These are phyloP conservation scores for Drosophila falleni DNA, from an alignment of 2,888 invertebrate genomes.

Conservation along the genomic window DNA sequence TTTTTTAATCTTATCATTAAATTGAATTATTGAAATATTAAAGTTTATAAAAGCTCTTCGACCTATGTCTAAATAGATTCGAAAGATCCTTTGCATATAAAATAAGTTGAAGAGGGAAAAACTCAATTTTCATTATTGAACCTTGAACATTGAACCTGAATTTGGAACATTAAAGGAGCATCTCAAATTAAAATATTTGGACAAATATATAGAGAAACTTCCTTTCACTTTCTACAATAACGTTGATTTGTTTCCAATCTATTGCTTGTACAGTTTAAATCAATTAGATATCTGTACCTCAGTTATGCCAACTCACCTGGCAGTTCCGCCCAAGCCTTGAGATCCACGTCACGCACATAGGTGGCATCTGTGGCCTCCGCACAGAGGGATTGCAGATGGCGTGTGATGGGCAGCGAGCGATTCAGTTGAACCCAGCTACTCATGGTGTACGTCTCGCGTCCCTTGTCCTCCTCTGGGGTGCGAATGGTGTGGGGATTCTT, in stretches of 20 bases:
- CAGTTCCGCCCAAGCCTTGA: conserved; percentile 91
- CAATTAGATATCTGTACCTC: conserved; percentile 10
- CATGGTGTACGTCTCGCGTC: conserved; percentile 93
- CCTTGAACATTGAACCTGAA: no score
- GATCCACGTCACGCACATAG: conserved; percentile 91
- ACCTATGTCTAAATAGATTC: no score
- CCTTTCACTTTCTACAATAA: background rate
- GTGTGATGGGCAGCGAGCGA: conserved; percentile 89
- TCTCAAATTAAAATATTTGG: background rate
- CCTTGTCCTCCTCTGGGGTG: conserved; percentile 95
- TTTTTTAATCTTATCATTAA: background rate
- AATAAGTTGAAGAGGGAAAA: no score
- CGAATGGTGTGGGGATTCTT: conserved; percentile 95
- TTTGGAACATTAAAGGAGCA: no score
- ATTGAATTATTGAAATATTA: background rate
- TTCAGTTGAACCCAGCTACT: conserved; percentile 92
- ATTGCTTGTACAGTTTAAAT: conserved; percentile 15
- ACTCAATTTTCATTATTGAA: no score
- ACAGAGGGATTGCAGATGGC: conserved; percentile 91
- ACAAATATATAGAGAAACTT: background rate
- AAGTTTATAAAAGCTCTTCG: background rate
- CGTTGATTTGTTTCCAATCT: background rate
- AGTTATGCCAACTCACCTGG: conserved; percentile 88
- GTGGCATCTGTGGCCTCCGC: conserved; percentile 91
- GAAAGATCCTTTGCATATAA: no score